Evolutionary conservation across 2,888 invertebrate species (phyloP), one percentile per base, ranked within the genome.

Genomic region (Parasteatoda lunata): DNA sequence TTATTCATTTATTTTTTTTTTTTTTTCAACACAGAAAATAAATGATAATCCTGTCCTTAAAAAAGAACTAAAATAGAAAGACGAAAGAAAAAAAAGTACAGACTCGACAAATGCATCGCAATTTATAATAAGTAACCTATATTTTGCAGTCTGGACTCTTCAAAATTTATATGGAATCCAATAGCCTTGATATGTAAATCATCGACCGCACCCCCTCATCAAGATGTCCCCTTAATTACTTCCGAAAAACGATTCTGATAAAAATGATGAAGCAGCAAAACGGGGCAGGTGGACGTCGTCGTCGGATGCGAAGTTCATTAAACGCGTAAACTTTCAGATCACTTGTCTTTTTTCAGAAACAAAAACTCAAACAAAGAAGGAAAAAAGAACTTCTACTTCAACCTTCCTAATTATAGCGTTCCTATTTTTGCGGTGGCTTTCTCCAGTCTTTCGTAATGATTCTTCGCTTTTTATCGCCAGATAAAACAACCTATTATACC

Each of bases 401-500:
- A 49, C 54, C 73, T 72, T 65, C 73, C 69, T 84, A 84, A 84
- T 84, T 84, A 84, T 66, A 78, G 72, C 84, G 84, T 84, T 84
- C 78, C 78, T 71, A 78, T 78, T 78, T 77, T 78, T 78, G 77
- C 52, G 77, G 79, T 79, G 71, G 71, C 66, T 77, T 48, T 64
- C 49, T 70, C 48, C 65, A 51, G 48, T 49, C 47, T 59, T 51
- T 30, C 51, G 77, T 85, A 85, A 85, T 79, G 79, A 75, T 76
- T 76, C 79, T 59, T 54, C 64, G 65, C 59, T 59, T 85, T 85
- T 85, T 85, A 85, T 85, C 84, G 84, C 70, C 70, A 79, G 84
- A 85, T 85, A 85, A 85, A 85, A 80, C 79, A 85, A 79, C 84
- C 79, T 85, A 85, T 85, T 85, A 85, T 85, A 71, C 79, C 84